phyloP scores from a whole-genome alignment of 2,113 vertebrate genomes.

The Plestiodon gilberti region DNA sequence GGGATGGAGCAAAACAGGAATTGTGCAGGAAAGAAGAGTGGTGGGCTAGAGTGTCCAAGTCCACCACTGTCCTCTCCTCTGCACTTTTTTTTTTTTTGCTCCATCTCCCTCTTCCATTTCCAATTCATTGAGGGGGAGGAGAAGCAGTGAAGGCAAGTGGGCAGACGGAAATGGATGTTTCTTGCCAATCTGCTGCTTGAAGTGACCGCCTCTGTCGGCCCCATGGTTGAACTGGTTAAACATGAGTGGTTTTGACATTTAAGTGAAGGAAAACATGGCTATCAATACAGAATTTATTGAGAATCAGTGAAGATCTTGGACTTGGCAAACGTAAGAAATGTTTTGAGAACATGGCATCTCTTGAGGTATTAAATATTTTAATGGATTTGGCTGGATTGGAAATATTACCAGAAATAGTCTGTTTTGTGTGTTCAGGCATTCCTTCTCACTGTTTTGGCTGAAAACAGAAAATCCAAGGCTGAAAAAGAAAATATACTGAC shows the following conservation, averaged over 20 bases:
- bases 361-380: conserved; percentile 10
- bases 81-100: too few relatives aligned
- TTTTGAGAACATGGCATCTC: conserved; percentile 11
- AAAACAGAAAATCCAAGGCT: conserved; percentile 34
- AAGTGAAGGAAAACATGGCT: background rate
- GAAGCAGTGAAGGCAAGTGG: too few relatives aligned
- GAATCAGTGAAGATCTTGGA: background rate
- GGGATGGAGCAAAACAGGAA: too few relatives aligned
- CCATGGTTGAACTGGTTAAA: background rate
- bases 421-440: conserved; percentile 38
- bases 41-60: too few relatives aligned
- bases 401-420: conserved; percentile 8
- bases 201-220: too few relatives aligned
- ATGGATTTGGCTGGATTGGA: conserved; percentile 3
- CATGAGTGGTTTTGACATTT: background rate
- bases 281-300: conserved; percentile 6
- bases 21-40: too few relatives aligned
- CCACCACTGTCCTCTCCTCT: too few relatives aligned
- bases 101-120: too few relatives aligned
- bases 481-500: conserved; percentile 5
- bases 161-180: too few relatives aligned
- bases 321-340: conserved; percentile 20
- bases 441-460: conserved; percentile 19
- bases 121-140: too few relatives aligned
- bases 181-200: too few relatives aligned